These are phyloP conservation scores for Gambusia affinis DNA, from an alignment of 2,113 vertebrate species.

Conservation along the genomic window DNA sequence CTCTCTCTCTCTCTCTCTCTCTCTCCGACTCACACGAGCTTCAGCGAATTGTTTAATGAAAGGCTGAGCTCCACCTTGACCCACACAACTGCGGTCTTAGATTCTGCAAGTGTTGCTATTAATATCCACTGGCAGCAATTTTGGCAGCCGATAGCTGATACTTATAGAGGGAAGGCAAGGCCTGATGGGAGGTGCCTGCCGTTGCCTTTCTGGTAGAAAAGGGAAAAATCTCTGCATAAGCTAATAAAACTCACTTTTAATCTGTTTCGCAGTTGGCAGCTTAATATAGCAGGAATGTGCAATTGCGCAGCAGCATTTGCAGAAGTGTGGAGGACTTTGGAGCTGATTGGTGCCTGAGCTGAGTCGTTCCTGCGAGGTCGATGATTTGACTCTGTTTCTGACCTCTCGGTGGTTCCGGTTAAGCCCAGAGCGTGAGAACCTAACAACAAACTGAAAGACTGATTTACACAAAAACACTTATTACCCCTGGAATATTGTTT, in stretches of 20 bases:
- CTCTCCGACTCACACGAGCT: slow-evolving; percentile 38
- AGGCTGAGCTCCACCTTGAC: slow-evolving; percentile 64
- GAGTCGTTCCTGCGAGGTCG: neutral
- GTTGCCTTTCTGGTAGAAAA: slow-evolving; percentile 30
- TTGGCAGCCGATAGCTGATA: slow-evolving; percentile 75
- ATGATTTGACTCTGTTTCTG: neutral
- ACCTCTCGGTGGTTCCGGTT: neutral
- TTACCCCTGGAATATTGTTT: slow-evolving; percentile 24
- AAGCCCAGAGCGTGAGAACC: slow-evolving; percentile 16
- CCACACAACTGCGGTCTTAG: slow-evolving; percentile 76
- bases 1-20: neutral
- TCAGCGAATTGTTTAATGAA: slow-evolving; percentile 60
- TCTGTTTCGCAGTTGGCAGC: slow-evolving; percentile 38
- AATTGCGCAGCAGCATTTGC: slow-evolving; percentile 28
- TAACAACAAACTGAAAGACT: slow-evolving; percentile 14
- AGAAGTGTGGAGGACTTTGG: neutral
- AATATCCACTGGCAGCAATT: slow-evolving; percentile 69
- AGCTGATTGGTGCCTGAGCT: slow-evolving; percentile 13
- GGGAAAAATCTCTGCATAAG: slow-evolving; percentile 48
- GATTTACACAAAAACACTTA: slow-evolving; percentile 2
- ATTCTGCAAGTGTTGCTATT: slow-evolving; percentile 72
- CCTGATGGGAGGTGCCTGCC: slow-evolving; percentile 62
- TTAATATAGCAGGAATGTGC: slow-evolving; percentile 42
- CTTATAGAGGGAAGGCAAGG: slow-evolving; percentile 69
- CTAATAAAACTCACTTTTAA: slow-evolving; percentile 40